These are phyloP conservation scores for Scaptomyza hsui DNA, from an alignment of 1,140 invertebrate genomes.

Conservation along the genomic window DNA sequence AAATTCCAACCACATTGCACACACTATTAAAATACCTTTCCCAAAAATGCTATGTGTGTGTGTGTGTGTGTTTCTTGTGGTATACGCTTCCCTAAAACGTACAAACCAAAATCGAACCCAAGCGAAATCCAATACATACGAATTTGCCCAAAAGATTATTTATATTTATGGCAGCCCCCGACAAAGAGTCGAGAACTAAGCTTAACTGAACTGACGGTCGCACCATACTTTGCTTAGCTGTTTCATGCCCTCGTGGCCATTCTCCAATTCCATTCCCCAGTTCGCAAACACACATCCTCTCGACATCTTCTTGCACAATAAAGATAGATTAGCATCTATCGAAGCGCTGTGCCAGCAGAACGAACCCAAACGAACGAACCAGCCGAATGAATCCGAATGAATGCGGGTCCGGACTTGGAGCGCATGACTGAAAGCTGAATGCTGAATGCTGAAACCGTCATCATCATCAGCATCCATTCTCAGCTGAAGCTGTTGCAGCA, in stretches of 20 bases:
- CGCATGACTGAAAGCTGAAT: slow-evolving; percentile 68
- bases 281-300: slow-evolving; percentile 66
- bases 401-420: slow-evolving; percentile 45
- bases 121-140: slow-evolving; percentile 63
- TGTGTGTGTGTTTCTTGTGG: slow-evolving; percentile 5
- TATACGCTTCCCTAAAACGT: slow-evolving; percentile 30
- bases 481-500: slow-evolving; percentile 5
- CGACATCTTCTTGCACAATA: slow-evolving; percentile 73
- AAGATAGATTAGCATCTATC: slow-evolving; percentile 79
- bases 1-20: slow-evolving; percentile 3
- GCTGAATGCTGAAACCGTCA: slow-evolving; percentile 48
- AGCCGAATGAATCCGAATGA: slow-evolving; percentile 40
- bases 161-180: slow-evolving; percentile 63
- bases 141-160: slow-evolving; percentile 55
- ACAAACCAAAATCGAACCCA: slow-evolving; percentile 59
- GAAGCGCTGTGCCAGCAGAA: slow-evolving; percentile 64
- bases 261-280: slow-evolving; percentile 17
- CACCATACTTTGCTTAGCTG: slow-evolving; percentile 37
- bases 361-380: slow-evolving; percentile 46
- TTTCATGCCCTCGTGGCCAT: background rate
- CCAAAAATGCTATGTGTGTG: background rate
- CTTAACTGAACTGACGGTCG: slow-evolving; percentile 16
- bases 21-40: slow-evolving; percentile 24
- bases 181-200: slow-evolving; percentile 40
- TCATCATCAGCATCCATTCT: slow-evolving; percentile 23